phyloP scores from a whole-genome alignment of 2,113 vertebrate species.

The Syrmaticus mikado region DNA sequence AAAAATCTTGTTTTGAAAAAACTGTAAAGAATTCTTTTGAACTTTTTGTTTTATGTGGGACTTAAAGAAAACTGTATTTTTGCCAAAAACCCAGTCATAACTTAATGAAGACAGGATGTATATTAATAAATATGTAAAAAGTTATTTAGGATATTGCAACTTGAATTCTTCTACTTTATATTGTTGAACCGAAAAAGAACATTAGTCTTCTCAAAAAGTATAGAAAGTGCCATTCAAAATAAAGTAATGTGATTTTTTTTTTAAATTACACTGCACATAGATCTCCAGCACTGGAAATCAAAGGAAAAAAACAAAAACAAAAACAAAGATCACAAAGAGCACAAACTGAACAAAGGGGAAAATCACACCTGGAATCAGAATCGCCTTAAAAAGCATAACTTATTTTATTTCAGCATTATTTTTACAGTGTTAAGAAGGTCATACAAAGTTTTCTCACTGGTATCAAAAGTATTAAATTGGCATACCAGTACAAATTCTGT shows the following conservation, averaged over 20 bases:
- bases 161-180: background rate
- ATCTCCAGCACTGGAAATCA: background rate
- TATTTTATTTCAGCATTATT: background rate
- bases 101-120: background rate
- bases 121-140: background rate
- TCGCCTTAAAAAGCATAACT: background rate
- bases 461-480: background rate
- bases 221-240: background rate
- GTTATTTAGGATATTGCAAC: background rate
- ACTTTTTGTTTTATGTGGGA: background rate
- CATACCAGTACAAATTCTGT: background rate
- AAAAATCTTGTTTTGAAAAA: background rate
- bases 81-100: background rate
- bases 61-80: background rate
- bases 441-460: background rate
- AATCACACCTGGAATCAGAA: background rate
- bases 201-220: background rate
- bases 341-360: background rate
- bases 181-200: background rate
- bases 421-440: background rate
- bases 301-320: fast-evolving
- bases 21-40: background rate
- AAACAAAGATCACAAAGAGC: too few relatives aligned
- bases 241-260: background rate
- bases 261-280: background rate